Conservation (phyloP, 2,113 vertebrate genomes). For the Etheostoma spectabile region DNA sequence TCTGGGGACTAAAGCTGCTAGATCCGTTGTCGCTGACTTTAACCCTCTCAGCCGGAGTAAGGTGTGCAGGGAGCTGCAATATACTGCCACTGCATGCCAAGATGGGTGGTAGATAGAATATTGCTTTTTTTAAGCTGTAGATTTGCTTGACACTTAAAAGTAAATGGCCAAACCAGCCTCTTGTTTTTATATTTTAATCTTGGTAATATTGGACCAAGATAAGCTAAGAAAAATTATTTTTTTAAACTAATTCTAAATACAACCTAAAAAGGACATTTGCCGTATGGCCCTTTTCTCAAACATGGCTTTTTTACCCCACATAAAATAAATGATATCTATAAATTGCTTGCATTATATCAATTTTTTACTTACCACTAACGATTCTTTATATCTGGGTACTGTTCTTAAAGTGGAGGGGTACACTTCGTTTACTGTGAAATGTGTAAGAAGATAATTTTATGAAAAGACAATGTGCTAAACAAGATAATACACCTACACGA, state of each 20-base stretch:
- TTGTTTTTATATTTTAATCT: not conserved
- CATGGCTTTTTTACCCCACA: not conserved
- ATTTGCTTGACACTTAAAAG: not conserved
- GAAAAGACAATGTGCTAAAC: not conserved
- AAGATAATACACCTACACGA: not conserved
- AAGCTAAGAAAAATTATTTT: not conserved
- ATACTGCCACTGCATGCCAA: conserved; percentile 31
- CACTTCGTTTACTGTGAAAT: not conserved
- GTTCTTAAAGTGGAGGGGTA: not conserved
- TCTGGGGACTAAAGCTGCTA: conserved; percentile 79
- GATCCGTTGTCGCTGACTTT: conserved; percentile 76
- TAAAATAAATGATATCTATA: not conserved
- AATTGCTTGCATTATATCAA: not conserved
- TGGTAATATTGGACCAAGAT: not conserved
- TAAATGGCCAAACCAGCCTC: not conserved
- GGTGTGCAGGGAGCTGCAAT: conserved; percentile 62
- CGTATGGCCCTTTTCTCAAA: not conserved
- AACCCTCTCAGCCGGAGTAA: conserved; percentile 71
- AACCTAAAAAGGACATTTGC: not conserved
- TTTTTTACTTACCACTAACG: not conserved
- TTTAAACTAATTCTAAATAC: not conserved
- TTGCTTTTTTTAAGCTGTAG: not conserved
- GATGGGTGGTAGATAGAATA: conserved; percentile 30
- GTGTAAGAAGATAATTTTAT: not conserved
- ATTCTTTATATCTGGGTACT: not conserved